Percentiles rank a stretch among this genome's conserved stretches.
These are phyloP conservation scores for Anarhynchus alexandrinus DNA, from an alignment of 2,113 vertebrate species.

Conservation along the genomic window DNA sequence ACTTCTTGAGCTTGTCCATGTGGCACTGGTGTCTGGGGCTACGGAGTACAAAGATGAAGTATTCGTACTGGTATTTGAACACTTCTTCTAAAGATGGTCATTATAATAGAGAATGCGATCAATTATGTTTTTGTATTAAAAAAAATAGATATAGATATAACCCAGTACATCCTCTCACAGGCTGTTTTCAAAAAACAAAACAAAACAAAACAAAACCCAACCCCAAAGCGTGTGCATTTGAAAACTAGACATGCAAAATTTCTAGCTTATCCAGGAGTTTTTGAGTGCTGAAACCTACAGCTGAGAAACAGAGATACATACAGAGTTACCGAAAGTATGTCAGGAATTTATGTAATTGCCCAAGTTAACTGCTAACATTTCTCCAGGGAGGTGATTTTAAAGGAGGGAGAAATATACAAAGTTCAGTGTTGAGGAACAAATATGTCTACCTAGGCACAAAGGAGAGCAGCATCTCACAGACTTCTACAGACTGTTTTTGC, in stretches of 20 bases:
- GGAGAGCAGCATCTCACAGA: not conserved
- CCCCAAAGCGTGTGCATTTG: not conserved
- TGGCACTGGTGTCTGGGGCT: not conserved
- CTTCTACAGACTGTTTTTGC: not conserved
- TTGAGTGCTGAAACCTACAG: not conserved
- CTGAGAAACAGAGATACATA: not conserved
- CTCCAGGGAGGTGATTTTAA: not conserved
- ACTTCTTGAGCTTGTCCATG: not conserved
- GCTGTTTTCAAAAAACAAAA: not conserved
- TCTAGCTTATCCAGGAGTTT: not conserved
- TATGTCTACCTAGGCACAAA: no score
- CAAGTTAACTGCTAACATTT: not conserved
- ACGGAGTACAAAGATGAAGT: not conserved
- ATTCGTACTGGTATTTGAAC: not conserved
- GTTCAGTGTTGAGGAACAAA: not conserved
- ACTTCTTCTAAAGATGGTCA: not conserved
- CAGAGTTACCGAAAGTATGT: not conserved
- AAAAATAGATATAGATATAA: no score
- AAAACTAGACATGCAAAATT: not conserved
- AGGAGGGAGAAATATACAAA: not conserved
- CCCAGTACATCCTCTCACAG: not conserved
- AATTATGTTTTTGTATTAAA: not conserved
- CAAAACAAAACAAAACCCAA: not conserved
- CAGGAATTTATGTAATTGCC: not conserved
- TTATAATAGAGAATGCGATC: not conserved